Evolutionary conservation across 2,888 invertebrate genomes (phyloP), one percentile per base, ranked within the genome.

Genomic region (Synanthedon formicaeformis): DNA sequence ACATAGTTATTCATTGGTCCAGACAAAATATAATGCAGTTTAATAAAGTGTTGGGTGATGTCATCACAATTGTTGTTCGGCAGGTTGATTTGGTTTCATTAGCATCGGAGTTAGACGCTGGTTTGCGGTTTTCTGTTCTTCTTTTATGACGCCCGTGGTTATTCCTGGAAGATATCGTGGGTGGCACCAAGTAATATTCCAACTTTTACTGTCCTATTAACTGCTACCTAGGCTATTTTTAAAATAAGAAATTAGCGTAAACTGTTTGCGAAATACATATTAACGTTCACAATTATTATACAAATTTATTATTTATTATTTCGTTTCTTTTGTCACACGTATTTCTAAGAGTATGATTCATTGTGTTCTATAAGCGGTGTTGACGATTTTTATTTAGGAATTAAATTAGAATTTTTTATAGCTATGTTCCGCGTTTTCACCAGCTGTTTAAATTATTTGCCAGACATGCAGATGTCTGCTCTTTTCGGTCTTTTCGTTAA

Each of bases 121-220:
- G 64, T 69, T 73, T 71, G 75, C 67, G 73, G 75, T 76, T 74
- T 73, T 73, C 64, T 65, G 63, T 64, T n/a, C 61, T 65, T 61
- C 61, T 70, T 75, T 78, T 78, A 76, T 73, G 81, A 77, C 76
- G 77, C 58, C 62, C 58, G 62, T 56, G 55, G 72, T 75, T 83
- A 82, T 82, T 82, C 73, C 66, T 65, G 72, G 70, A 67, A 65
- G 65, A 61, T 62, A 64, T 61, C 70, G 80, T 81, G 78, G 78
- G 79, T 77, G 78, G 77, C 67, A 67, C 69, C 69, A 68, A 69
- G 71, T 64, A 68, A 62, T 69, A 68, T 69, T 66, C 65, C 54
- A 60, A 62, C 61, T 72, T 76, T 76, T 71, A 74, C 71, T 64
- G 61, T 72, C 70, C 66, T 67, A 72, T 75, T 71, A 75, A 75